A percentile compares a stretch with the other conserved stretches of the same genome.
Evolutionary conservation across 2,113 vertebrate species (phyloP).

Genomic region (Muntiacus reevesi): DNA sequence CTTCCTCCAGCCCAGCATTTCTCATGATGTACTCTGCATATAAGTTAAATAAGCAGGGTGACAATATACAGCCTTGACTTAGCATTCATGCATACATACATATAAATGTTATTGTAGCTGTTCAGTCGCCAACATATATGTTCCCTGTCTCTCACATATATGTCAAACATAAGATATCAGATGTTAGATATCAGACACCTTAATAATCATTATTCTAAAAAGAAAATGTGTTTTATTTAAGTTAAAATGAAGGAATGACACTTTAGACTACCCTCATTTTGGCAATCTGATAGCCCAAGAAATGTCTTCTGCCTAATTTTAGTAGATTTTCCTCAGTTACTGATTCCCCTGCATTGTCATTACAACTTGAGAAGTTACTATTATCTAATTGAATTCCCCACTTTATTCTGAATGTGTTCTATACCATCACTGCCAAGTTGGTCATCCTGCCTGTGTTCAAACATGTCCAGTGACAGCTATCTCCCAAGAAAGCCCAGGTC

Average conservation of each 20-base stretch:
- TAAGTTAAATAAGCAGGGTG: too few relatives aligned
- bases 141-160: neutral
- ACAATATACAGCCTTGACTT: too few relatives aligned
- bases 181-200: neutral
- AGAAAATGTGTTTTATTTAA: neutral
- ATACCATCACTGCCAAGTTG: neutral
- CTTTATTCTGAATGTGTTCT: neutral
- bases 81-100: neutral
- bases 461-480: neutral
- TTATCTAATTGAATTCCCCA: neutral
- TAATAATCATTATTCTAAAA: neutral
- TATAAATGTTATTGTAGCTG: neutral
- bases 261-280: neutral
- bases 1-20: too few relatives aligned
- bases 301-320: neutral
- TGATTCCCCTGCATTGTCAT: neutral
- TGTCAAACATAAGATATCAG: neutral
- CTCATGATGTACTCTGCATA: too few relatives aligned
- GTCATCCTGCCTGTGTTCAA: neutral
- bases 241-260: neutral
- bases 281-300: neutral
- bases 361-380: neutral
- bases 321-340: neutral
- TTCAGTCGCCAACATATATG: neutral
- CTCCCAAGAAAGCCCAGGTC: neutral